A percentile compares a stretch with the other conserved stretches of the same genome.
Conservation (phyloP, 2,113 vertebrate genomes). For the Dendrocopos noguchii region DNA sequence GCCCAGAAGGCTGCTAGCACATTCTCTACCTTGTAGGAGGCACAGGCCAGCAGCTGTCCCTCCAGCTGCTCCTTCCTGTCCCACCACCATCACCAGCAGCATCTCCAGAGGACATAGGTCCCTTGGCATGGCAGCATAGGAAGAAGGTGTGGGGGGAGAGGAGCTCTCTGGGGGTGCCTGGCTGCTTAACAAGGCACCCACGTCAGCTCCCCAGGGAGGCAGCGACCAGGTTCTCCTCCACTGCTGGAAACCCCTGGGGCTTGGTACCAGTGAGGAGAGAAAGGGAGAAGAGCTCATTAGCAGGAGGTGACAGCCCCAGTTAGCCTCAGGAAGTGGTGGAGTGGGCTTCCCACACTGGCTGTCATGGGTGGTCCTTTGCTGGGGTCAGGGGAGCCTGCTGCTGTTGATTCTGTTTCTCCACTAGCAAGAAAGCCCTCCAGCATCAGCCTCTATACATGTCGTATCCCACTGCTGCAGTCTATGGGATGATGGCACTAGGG, state of each 20-base stretch:
- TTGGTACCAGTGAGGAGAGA: background rate
- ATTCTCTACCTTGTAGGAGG: background rate
- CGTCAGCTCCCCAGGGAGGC: background rate
- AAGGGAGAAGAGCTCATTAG: constrained; percentile 16
- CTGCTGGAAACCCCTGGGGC: background rate
- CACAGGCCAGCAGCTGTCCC: background rate
- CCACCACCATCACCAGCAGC: constrained; percentile 53
- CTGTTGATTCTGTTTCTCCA: background rate
- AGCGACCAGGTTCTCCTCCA: fast-evolving
- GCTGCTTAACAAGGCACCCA: background rate
- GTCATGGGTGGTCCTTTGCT: background rate
- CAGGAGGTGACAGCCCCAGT: background rate
- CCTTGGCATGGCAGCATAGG: background rate
- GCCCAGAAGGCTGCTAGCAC: background rate
- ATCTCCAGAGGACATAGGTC: background rate
- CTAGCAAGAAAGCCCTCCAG: background rate
- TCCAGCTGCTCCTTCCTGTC: constrained; percentile 28
- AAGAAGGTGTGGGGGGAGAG: background rate
- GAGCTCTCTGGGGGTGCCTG: background rate
- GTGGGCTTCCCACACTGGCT: background rate
- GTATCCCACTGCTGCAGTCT: background rate
- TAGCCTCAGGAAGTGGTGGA: background rate
- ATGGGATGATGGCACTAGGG: background rate
- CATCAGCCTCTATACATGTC: fast-evolving
- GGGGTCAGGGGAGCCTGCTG: background rate